Conservation (phyloP, 30 jellyfish, hydroid and myxozoan genomes). For the Clytia hemisphaerica region DNA sequence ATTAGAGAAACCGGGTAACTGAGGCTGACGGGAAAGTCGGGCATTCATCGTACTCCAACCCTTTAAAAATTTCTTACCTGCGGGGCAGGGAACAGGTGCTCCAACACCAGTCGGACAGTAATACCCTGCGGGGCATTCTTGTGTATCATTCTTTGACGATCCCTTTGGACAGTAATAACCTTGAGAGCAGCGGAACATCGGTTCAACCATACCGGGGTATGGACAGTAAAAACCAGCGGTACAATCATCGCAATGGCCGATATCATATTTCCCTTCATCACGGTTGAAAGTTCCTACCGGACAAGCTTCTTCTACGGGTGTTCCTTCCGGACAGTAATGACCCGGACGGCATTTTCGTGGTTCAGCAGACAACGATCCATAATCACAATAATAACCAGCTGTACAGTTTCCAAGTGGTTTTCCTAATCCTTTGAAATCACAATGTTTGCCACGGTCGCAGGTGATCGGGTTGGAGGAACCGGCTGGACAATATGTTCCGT, state of each 20-base stretch:
- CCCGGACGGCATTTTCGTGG: slow-evolving; percentile 70
- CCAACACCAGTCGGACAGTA: slow-evolving; percentile 90
- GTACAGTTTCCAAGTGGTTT: slow-evolving; percentile 84
- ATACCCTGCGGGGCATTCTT: slow-evolving; percentile 87
- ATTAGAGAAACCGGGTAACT: too few relatives aligned
- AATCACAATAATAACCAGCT: slow-evolving; percentile 78
- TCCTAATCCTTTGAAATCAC: slow-evolving; percentile 57
- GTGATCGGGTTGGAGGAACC: slow-evolving; percentile 65
- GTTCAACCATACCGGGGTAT: slow-evolving; percentile 68
- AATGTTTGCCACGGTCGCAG: slow-evolving; percentile 82
- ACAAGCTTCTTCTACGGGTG: slow-evolving; percentile 57
- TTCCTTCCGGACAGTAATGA: slow-evolving; percentile 81
- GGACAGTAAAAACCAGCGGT: slow-evolving; percentile 95
- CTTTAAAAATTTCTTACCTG: slow-evolving; percentile 54
- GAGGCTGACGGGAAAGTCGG: too few relatives aligned
- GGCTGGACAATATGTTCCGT: slow-evolving; percentile 74
- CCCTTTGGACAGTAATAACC: slow-evolving; percentile 95
- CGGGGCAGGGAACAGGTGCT: slow-evolving; percentile 73
- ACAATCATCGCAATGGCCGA: slow-evolving; percentile 73
- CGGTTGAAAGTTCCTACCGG: slow-evolving; percentile 89
- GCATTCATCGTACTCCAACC: too few relatives aligned
- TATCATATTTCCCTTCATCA: slow-evolving; percentile 36
- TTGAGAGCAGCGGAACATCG: slow-evolving; percentile 64
- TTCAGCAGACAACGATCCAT: slow-evolving; percentile 44
- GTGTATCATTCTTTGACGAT: slow-evolving; percentile 62